Evolutionary conservation across 2,888 invertebrate genomes (phyloP).

Genomic region (Phalera bucephala): DNA sequence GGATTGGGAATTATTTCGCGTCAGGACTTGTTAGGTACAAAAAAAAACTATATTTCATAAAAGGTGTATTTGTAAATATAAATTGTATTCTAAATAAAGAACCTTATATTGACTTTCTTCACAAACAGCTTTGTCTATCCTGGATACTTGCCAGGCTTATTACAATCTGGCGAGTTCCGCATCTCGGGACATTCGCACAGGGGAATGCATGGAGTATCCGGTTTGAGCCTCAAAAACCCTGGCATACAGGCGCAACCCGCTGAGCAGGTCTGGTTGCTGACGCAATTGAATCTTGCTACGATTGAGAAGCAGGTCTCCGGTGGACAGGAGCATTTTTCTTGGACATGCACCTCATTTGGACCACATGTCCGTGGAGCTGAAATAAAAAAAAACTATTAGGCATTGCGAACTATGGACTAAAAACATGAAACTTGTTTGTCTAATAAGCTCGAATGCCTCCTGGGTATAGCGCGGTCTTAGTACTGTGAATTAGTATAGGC

Average conservation of each 20-base stretch:
- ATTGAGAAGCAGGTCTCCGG: conserved; percentile 33
- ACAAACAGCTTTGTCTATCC: no score
- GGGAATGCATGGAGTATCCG: conserved; percentile 22
- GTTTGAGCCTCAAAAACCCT: conserved; percentile 22
- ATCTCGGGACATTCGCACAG: conserved; percentile 26
- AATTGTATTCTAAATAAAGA: no score
- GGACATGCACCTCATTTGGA: conserved; percentile 27
- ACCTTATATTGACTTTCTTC: no score
- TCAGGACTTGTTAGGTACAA: no score
- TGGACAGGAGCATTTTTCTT: conserved; percentile 32
- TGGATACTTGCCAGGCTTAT: no score
- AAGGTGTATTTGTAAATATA: no score
- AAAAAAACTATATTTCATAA: no score
- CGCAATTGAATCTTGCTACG: conserved; percentile 26
- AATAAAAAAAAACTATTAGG: background rate
- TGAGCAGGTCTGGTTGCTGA: conserved; percentile 11
- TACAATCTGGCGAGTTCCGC: conserved; percentile 12
- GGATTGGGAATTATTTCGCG: no score
- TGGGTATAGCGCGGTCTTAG: no score
- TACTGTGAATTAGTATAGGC: no score
- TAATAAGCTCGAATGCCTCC: no score
- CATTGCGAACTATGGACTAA: background rate
- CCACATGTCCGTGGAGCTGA: conserved; percentile 7
- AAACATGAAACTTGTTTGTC: no score
- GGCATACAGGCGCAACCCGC: conserved; percentile 34